phyloP scores from a whole-genome alignment of 1,140 invertebrate species.

The Leptinotarsa defecta region DNA sequence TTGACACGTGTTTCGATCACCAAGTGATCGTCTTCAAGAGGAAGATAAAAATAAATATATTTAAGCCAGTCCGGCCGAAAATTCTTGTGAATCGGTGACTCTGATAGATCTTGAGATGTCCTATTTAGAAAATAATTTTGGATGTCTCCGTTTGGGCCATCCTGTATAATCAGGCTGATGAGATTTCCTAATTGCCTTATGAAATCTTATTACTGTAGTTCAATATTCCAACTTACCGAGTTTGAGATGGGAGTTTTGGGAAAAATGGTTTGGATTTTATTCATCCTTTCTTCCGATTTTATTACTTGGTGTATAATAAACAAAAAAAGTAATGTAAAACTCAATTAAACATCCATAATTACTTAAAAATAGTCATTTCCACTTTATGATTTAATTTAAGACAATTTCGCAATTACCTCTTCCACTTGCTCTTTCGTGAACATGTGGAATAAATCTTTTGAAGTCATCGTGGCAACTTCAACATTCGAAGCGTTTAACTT shows the following conservation, averaged over 20 bases:
- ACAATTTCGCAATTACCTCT: slow-evolving; percentile 82
- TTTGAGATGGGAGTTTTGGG: slow-evolving; percentile 8
- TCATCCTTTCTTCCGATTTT: background rate
- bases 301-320: background rate
- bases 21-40: too few relatives aligned
- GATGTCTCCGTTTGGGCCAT: too few relatives aligned
- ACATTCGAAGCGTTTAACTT: slow-evolving; percentile 97
- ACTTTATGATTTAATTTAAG: slow-evolving; percentile 55
- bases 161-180: too few relatives aligned
- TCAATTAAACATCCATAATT: slow-evolving; percentile 1
- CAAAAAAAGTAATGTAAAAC: background rate
- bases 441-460: slow-evolving; percentile 85
- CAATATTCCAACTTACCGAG: background rate
- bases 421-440: slow-evolving; percentile 89
- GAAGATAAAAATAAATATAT: too few relatives aligned
- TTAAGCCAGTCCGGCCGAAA: too few relatives aligned
- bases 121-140: too few relatives aligned
- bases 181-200: too few relatives aligned
- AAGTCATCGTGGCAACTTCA: slow-evolving; percentile 94
- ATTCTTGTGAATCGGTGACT: too few relatives aligned
- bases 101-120: too few relatives aligned
- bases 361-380: background rate
- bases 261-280: background rate
- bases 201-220: too few relatives aligned
- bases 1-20: too few relatives aligned